Conservation (phyloP, 2,888 invertebrate species). For the Tenthredo distinguenda region DNA sequence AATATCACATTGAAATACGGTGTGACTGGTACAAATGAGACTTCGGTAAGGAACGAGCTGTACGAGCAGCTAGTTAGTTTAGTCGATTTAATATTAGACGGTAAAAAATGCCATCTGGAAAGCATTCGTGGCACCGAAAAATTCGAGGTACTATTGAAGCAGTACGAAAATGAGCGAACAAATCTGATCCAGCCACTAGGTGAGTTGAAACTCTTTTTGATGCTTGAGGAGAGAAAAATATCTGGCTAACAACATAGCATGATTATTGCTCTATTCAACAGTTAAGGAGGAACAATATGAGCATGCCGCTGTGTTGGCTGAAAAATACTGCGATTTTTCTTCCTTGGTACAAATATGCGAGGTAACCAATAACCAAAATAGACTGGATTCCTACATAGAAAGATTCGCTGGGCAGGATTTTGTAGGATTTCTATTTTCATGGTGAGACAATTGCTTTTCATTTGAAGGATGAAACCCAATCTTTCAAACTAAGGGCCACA, state of each 20-base stretch:
- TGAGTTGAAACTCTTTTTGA: conserved; percentile 72
- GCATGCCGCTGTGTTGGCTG: conserved; percentile 90
- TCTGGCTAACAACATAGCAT: background rate
- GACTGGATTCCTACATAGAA: conserved; percentile 86
- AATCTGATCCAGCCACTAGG: conserved; percentile 85
- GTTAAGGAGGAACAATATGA: conserved; percentile 89
- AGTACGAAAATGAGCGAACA: conserved; percentile 84
- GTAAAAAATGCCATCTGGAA: conserved; percentile 85
- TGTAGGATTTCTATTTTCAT: conserved; percentile 73
- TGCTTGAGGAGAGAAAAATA: conserved; percentile 65
- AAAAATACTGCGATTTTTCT: conserved; percentile 94
- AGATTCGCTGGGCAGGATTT: conserved; percentile 82
- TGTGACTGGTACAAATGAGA: conserved; percentile 81
- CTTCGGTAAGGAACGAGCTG: conserved; percentile 80
- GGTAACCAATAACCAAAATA: conserved; percentile 84
- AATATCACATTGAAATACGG: conserved; percentile 78
- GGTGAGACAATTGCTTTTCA: conserved; percentile 59
- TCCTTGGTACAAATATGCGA: conserved; percentile 91
- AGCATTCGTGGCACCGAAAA: conserved; percentile 82
- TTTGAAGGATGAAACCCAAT: background rate
- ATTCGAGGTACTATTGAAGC: conserved; percentile 81
- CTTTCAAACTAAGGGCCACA: background rate
- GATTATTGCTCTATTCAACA: conserved; percentile 72
- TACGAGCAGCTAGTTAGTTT: conserved; percentile 86
- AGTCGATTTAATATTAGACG: conserved; percentile 87